These are phyloP conservation scores for Neoniphon sammara DNA, from an alignment of 2,797 vertebrate species.

Conservation along the genomic window DNA sequence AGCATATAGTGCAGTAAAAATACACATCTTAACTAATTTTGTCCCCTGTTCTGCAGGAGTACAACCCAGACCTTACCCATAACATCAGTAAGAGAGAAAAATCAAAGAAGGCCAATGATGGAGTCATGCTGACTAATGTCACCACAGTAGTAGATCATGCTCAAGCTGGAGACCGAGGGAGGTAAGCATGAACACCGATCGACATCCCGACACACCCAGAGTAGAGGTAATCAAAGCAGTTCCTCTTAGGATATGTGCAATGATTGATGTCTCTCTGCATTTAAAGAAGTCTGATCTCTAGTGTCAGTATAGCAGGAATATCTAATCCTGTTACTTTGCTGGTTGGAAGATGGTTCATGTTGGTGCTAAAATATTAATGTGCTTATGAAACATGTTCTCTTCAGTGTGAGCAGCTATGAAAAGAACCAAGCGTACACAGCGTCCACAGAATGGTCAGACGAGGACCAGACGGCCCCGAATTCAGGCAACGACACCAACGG, in stretches of 20 bases:
- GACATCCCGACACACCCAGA: too few relatives aligned
- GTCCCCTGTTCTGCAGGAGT: conserved; percentile 83
- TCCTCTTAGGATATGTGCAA: too few relatives aligned
- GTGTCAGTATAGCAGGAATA: background rate
- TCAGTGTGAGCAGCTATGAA: conserved; percentile 94
- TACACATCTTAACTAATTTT: background rate
- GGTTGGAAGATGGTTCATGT: background rate
- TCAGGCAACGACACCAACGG: conserved; percentile 91
- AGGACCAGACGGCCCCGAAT: conserved; percentile 88
- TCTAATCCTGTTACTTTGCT: background rate
- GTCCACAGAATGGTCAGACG: conserved; percentile 91
- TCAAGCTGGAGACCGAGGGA: conserved; percentile 85
- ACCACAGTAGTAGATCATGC: conserved; percentile 74
- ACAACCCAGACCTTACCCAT: conserved; percentile 91
- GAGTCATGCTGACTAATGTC: conserved; percentile 83
- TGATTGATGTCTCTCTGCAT: too few relatives aligned
- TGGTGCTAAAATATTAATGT: background rate
- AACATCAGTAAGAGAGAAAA: conserved; percentile 90
- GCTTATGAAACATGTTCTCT: background rate
- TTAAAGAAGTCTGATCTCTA: too few relatives aligned
- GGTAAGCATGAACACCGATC: conserved; percentile 76
- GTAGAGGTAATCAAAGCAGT: too few relatives aligned
- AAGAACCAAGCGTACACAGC: conserved; percentile 87
- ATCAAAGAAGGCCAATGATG: conserved; percentile 87
- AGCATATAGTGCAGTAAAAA: background rate